Evolutionary conservation across 2,797 vertebrate species (phyloP).

Genomic region (Tiaroga cobitis): DNA sequence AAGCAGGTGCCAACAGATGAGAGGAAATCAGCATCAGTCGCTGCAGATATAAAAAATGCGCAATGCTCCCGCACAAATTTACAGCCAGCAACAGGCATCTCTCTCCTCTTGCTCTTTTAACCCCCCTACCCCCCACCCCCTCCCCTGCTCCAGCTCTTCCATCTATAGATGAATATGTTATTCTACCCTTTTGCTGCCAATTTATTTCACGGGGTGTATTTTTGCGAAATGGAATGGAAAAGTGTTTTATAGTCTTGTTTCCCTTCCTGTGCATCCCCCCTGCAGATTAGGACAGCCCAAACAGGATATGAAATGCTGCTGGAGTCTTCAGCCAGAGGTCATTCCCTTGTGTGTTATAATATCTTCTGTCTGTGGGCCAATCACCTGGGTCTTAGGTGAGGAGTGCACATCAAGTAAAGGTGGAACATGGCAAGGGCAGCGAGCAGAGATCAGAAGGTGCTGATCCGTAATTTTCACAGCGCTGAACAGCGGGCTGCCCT

Average conservation of each 20-base stretch:
- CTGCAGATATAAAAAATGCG: conserved; percentile 67
- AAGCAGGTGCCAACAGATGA: conserved; percentile 65
- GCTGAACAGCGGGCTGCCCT: conserved; percentile 33
- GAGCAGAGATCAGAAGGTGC: conserved; percentile 49
- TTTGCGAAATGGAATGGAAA: conserved; percentile 80
- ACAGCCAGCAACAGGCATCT: conserved; percentile 65
- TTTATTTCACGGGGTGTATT: conserved; percentile 72
- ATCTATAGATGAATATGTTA: conserved; percentile 69
- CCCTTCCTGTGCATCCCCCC: conserved; percentile 37
- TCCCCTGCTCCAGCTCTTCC: conserved; percentile 60
- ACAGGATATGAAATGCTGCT: conserved; percentile 67
- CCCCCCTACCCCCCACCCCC: conserved; percentile 64
- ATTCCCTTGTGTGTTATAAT: conserved; percentile 64
- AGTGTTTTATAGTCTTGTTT: conserved; percentile 64
- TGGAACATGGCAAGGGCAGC: conserved; percentile 50
- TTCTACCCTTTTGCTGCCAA: conserved; percentile 64
- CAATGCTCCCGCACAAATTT: conserved; percentile 69
- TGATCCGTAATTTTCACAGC: conserved; percentile 57
- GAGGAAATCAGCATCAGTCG: conserved; percentile 61
- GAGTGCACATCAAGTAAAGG: conserved; percentile 47
- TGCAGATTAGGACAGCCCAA: conserved; percentile 71
- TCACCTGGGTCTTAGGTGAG: conserved; percentile 62
- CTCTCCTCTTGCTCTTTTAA: conserved; percentile 57
- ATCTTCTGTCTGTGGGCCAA: conserved; percentile 64
- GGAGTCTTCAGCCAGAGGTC: conserved; percentile 55